These are phyloP conservation scores for Hyposoter didymator DNA, from an alignment of 2,888 invertebrate genomes.

Conservation along the genomic window DNA sequence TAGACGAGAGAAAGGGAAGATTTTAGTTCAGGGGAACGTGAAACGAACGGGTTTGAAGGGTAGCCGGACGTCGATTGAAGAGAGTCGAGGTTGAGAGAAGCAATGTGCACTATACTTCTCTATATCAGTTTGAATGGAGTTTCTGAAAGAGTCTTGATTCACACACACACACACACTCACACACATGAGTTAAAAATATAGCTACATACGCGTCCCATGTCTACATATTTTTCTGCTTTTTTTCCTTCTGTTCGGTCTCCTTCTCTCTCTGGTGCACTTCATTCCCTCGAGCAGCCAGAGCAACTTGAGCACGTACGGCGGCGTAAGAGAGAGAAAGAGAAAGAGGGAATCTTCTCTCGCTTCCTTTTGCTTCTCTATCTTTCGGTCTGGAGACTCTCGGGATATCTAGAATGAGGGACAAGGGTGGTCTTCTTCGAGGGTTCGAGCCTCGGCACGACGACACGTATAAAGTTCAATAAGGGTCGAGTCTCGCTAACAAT, in stretches of 20 bases:
- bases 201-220: slow-evolving; percentile 3
- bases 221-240: slow-evolving; percentile 22
- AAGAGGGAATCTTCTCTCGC: slow-evolving; percentile 55
- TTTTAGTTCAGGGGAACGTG: slow-evolving; percentile 49
- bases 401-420: slow-evolving; percentile 56
- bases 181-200: slow-evolving; percentile 22
- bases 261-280: slow-evolving; percentile 42
- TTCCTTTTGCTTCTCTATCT: slow-evolving; percentile 48
- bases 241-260: not conserved
- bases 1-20: slow-evolving; percentile 6
- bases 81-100: slow-evolving; percentile 51
- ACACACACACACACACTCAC: slow-evolving; percentile 6
- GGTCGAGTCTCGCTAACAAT: slow-evolving; percentile 78
- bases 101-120: slow-evolving; percentile 31
- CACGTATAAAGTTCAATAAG: slow-evolving; percentile 53
- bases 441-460: slow-evolving; percentile 53
- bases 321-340: slow-evolving; percentile 1
- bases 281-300: slow-evolving; percentile 64
- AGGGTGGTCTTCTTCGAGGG: slow-evolving; percentile 59
- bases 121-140: slow-evolving; percentile 60
- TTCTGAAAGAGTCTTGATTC: slow-evolving; percentile 64
- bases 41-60: slow-evolving; percentile 59
- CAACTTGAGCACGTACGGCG: slow-evolving; percentile 80
- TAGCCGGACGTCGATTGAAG: slow-evolving; percentile 60
- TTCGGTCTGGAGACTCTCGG: slow-evolving; percentile 12